A percentile compares a stretch with the other conserved stretches of the same genome.
These are phyloP conservation scores for Ataeniobius toweri DNA, from an alignment of 2,797 vertebrate species.

Conservation along the genomic window DNA sequence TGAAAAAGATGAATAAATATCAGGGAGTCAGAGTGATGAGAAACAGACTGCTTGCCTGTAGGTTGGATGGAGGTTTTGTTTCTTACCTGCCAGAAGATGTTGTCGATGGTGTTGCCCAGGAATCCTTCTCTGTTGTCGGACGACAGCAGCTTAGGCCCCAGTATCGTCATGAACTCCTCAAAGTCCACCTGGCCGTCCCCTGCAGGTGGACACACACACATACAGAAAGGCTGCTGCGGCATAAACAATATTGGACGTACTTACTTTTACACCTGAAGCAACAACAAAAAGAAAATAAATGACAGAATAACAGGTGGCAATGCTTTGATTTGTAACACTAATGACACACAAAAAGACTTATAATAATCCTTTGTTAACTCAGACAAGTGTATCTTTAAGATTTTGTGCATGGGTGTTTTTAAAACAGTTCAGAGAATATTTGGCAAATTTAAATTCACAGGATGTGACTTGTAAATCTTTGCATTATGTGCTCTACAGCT, in stretches of 20 bases:
- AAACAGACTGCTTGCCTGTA: constrained; percentile 18
- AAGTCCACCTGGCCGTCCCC: constrained; percentile 96
- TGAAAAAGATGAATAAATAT: constrained; percentile 37
- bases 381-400: background rate
- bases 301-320: constrained; percentile 53
- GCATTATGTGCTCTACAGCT: constrained; percentile 46
- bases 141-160: constrained; percentile 92
- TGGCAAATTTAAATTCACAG: constrained; percentile 41
- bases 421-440: constrained; percentile 15
- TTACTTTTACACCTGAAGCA: background rate
- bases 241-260: background rate
- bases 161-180: constrained; percentile 97
- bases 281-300: constrained; percentile 42
- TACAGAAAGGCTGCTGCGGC: background rate
- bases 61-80: constrained; percentile 15
- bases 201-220: constrained; percentile 46
- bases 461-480: constrained; percentile 24
- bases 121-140: constrained; percentile 94
- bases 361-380: constrained; percentile 40
- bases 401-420: constrained; percentile 14
- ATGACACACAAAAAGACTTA: constrained; percentile 21
- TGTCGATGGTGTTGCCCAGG: constrained; percentile 94
- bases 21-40: constrained; percentile 25
- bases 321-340: constrained; percentile 31
- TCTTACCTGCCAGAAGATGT: constrained; percentile 97